Evolutionary conservation across 2,797 vertebrate species (phyloP).

Genomic region (Intellagama lesueurii): DNA sequence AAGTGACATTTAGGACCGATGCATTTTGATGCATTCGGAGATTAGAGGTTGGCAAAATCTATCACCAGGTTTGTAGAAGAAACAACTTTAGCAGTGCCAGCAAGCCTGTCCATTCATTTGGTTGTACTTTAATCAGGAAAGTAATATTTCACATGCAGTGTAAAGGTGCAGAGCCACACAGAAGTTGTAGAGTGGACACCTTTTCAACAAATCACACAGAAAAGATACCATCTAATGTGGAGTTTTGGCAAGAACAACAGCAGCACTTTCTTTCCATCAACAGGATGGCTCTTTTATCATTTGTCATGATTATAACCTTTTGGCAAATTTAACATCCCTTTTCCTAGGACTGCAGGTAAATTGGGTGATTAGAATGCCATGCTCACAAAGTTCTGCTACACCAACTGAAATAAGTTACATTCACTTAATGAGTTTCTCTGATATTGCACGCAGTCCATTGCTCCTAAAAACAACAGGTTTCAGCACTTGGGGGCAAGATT

Average conservation of each 20-base stretch:
- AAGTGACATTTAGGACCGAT: not conserved
- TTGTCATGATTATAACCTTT: not conserved
- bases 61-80: not conserved
- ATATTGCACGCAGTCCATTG: not conserved
- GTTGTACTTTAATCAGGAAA: not conserved
- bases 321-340: not conserved
- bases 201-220: not conserved
- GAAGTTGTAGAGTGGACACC: not conserved
- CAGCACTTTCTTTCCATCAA: not conserved
- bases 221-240: not conserved
- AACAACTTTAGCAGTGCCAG: too few species aligned
- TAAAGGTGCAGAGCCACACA: too few species aligned
- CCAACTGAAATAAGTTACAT: constrained; percentile 14
- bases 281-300: not conserved
- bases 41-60: not conserved
- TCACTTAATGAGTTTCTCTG: constrained; percentile 18
- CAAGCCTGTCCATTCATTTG: not conserved
- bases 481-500: constrained; percentile 32
- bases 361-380: not conserved
- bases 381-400: not conserved
- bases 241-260: not conserved
- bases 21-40: not conserved
- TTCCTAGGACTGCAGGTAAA: not conserved
- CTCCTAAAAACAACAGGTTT: not conserved
- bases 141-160: not conserved